Evolutionary conservation across 2,888 invertebrate genomes (phyloP).

Genomic region (Nasonia oneida): DNA sequence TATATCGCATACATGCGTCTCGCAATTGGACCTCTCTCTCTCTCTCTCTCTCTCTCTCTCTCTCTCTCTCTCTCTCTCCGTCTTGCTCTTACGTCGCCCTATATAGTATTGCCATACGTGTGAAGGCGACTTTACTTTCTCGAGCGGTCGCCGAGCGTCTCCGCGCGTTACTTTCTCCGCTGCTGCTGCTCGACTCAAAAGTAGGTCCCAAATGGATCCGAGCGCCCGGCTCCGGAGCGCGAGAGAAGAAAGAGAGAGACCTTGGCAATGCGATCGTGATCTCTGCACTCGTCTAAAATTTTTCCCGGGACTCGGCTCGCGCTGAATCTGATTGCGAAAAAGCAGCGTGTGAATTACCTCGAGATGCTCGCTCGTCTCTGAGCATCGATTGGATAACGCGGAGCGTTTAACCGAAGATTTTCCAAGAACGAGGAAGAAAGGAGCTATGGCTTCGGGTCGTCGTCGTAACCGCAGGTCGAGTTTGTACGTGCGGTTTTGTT

Average conservation of each 20-base stretch:
- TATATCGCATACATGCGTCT: background rate
- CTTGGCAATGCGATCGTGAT: constrained; percentile 46
- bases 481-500: background rate
- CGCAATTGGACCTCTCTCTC: background rate
- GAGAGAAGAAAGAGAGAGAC: constrained; percentile 29
- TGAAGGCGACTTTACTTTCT: constrained; percentile 74
- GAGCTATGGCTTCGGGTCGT: too few species aligned
- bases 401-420: background rate
- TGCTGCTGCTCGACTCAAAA: constrained; percentile 69
- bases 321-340: background rate
- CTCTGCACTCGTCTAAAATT: constrained; percentile 28
- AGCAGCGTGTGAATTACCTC: too few species aligned
- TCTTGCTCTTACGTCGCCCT: constrained; percentile 64
- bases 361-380: too few species aligned
- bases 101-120: constrained; percentile 68
- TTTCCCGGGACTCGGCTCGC: constrained; percentile 1
- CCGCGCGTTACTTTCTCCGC: constrained; percentile 74
- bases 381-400: background rate
- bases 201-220: constrained; percentile 77
- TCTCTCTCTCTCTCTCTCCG: background rate
- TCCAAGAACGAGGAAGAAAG: background rate
- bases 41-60: too few species aligned
- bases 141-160: constrained; percentile 71
- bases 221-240: background rate
- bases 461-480: background rate